phyloP scores from a whole-genome alignment of 37 sponge, comb jelly and placozoan genomes.

The Tethya wilhelma region DNA sequence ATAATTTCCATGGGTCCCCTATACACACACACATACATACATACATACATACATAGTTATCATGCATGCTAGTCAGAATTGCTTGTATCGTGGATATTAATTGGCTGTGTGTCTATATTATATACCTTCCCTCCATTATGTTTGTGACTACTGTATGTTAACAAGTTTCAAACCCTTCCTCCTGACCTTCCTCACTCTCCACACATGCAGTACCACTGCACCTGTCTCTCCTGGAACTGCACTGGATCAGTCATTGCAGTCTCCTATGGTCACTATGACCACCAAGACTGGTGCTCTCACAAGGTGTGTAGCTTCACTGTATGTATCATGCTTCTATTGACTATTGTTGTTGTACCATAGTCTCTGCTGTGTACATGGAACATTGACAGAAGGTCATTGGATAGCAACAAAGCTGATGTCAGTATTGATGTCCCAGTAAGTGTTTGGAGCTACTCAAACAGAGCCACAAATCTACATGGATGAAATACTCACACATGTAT shows the following conservation, averaged over 20 bases:
- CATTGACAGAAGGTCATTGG: conserved; percentile 63
- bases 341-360: background rate
- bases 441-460: background rate
- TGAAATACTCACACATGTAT: too few relatives aligned
- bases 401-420: conserved; percentile 71
- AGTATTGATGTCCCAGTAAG: conserved; percentile 77
- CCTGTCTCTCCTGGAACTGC: conserved; percentile 82
- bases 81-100: too few relatives aligned
- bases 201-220: conserved; percentile 70
- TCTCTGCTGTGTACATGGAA: conserved; percentile 86
- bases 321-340: background rate
- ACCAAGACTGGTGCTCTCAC: conserved; percentile 84
- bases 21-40: too few relatives aligned
- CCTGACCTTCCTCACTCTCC: background rate
- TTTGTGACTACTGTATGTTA: too few relatives aligned
- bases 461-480: background rate
- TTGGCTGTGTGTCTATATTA: too few relatives aligned
- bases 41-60: too few relatives aligned
- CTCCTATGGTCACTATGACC: conserved; percentile 76
- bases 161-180: conserved; percentile 4
- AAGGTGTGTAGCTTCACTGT: too few relatives aligned
- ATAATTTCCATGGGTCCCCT: too few relatives aligned
- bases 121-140: too few relatives aligned
- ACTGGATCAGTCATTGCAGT: conserved; percentile 81
- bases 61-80: too few relatives aligned